Evolutionary conservation across 2,113 vertebrate species (phyloP), one percentile per base, ranked within the genome.

Genomic region (Daubentonia madagascariensis): DNA sequence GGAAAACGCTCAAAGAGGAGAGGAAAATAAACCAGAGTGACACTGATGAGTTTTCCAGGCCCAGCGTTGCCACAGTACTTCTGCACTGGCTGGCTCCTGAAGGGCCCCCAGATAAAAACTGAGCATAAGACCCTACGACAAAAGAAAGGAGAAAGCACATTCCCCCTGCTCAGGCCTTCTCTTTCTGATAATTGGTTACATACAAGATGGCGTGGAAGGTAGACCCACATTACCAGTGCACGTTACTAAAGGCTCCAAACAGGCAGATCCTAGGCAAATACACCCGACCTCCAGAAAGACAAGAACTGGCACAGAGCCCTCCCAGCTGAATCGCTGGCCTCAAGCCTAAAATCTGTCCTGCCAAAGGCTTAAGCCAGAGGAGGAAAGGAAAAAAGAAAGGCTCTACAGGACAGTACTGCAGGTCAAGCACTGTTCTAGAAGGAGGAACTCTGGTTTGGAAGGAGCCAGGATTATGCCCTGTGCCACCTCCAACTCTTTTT

Each of bases 41-140:
- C 48, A 18, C 78, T 45, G 85, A 50, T 35, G 59, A 48, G 63
- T 32, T 61, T 75, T 32, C 3, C 37, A 10, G 96, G 83, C 54
- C 2, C 0, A 0, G 23, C 13, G 0, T 11, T 0, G 4, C 67
- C 18, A 1, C 16, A 0, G 43, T 0, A 32, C 72, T 32, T 59
- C 92, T 4, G 17, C 0, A 68, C 11, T 1, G 14, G 59, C 85
- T 3, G 25, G 78, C 63, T 8, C 87, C 73, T 48, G 61, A 1
- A 43, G 52, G 91, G 81, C 79, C 73, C 81, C 68, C 40, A 9
- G 94, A 88, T 25, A 45, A 75, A 73, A 67, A 75, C 12, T 0
- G 0, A 45, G 84, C 72, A 6, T 7, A 28, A 57, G 48, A 59
- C 48, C 7, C 22, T 0, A 2, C 1, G 0, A 32, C 0, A 16